Conservation (phyloP, 2,797 vertebrate genomes). For the Eulemur albifrons region DNA sequence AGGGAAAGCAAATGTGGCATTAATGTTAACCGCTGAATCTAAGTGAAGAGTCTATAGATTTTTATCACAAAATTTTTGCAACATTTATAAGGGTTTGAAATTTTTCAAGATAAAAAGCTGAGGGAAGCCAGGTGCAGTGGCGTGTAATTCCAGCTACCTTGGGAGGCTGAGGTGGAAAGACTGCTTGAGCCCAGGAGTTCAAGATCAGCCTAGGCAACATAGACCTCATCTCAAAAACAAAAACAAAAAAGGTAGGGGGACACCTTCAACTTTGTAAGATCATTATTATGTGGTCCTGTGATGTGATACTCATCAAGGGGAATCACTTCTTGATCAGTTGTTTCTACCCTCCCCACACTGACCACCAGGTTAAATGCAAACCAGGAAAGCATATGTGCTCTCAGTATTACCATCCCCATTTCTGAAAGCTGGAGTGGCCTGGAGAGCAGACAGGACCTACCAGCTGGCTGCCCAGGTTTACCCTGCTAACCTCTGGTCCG, state of each 20-base stretch:
- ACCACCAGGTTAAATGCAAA: not conserved
- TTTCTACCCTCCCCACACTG: not conserved
- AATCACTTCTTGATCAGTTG: not conserved
- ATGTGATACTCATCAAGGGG: not conserved
- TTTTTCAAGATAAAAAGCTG: not conserved
- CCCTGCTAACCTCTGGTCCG: slow-evolving; percentile 92
- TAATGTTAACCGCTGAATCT: not conserved
- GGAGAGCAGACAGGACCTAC: not conserved
- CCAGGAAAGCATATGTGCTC: not conserved
- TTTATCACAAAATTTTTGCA: not conserved
- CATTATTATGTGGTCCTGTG: not conserved
- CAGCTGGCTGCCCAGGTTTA: not conserved
- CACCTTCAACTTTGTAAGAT: not conserved
- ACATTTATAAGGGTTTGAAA: not conserved
- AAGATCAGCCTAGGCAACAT: not conserved
- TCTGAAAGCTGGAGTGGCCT: not conserved
- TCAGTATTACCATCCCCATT: not conserved
- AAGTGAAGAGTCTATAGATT: not conserved
- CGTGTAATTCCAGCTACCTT: not conserved
- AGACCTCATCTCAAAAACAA: not conserved
- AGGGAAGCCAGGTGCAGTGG: not conserved
- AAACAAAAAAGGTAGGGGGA: not conserved
- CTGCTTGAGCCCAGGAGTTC: not conserved
- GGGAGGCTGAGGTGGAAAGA: not conserved
- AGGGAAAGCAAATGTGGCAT: not conserved